These are phyloP conservation scores for Plutomurus gul DNA, from an alignment of 1,140 invertebrate species.

Conservation along the genomic window DNA sequence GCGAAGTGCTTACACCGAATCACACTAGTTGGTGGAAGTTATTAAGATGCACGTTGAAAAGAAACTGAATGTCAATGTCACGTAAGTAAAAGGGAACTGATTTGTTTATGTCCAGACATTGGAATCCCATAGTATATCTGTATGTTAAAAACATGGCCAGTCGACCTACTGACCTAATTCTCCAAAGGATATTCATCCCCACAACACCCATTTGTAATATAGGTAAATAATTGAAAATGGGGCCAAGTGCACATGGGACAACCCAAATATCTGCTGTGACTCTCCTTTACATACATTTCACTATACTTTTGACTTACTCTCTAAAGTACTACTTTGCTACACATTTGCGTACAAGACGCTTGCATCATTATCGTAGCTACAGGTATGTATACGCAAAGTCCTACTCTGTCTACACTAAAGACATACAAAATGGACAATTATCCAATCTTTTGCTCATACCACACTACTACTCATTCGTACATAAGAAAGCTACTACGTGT, in stretches of 20 bases:
- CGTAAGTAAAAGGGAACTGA: not conserved
- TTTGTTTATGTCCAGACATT: constrained; percentile 9
- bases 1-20: not conserved
- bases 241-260: not conserved
- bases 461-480: no score
- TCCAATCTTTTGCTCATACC: no score
- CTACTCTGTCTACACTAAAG: no score
- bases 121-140: not conserved
- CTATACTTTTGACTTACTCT: no score
- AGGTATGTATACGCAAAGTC: no score
- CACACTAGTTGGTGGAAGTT: no score
- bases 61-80: constrained; percentile 8
- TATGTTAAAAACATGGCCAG: not conserved
- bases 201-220: not conserved
- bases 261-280: no score
- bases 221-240: not conserved
- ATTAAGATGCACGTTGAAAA: not conserved
- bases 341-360: not conserved
- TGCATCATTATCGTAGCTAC: no score
- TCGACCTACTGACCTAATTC: constrained; percentile 14
- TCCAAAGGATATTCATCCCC: not conserved
- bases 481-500: no score
- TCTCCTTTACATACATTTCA: no score
- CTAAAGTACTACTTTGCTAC: not conserved
- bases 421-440: no score